A percentile compares a stretch with the other conserved stretches of the same genome.
phyloP scores from a whole-genome alignment of 2,113 vertebrate genomes.

The Oncorhynchus nerka region DNA sequence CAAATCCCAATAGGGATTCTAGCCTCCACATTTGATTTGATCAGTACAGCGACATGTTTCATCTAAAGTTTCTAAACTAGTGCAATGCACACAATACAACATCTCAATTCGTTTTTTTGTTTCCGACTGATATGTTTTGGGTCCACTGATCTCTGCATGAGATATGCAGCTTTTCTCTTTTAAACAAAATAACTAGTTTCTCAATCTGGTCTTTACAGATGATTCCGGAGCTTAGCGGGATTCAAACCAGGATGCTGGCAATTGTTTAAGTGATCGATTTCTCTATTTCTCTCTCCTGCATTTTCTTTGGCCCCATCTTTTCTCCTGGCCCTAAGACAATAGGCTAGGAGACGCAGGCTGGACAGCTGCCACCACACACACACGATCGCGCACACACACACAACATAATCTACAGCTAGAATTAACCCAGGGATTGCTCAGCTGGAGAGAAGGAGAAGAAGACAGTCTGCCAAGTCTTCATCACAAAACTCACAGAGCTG shows the following conservation, averaged over 20 bases:
- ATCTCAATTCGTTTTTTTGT: slow-evolving; percentile 30
- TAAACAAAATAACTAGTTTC: slow-evolving; percentile 57
- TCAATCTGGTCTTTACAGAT: slow-evolving; percentile 45
- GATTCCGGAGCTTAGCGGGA: slow-evolving; percentile 52
- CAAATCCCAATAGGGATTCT: slow-evolving; percentile 16
- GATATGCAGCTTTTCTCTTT: slow-evolving; percentile 37
- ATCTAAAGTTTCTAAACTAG: slow-evolving; percentile 34
- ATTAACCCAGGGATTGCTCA: slow-evolving; percentile 59
- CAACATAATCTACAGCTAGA: slow-evolving; percentile 60
- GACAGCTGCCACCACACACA: slow-evolving; percentile 59
- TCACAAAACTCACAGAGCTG: slow-evolving; percentile 55
- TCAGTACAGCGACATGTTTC: slow-evolving; percentile 16
- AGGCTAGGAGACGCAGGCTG: slow-evolving; percentile 47
- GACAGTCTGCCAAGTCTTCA: slow-evolving; percentile 42
- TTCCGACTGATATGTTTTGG: slow-evolving; percentile 35
- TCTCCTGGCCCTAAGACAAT: slow-evolving; percentile 62
- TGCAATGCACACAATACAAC: neutral
- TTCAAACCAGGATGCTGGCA: slow-evolving; percentile 53
- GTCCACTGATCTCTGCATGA: slow-evolving; percentile 30
- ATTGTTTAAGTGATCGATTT: slow-evolving; percentile 54
- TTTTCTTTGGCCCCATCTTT: slow-evolving; percentile 55
- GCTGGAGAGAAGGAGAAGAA: slow-evolving; percentile 26
- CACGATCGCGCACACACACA: slow-evolving; percentile 31
- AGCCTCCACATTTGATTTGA: neutral
- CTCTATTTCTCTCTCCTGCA: slow-evolving; percentile 49